Percentiles rank a stretch among this genome's conserved stretches.
Evolutionary conservation across 2,113 vertebrate species (phyloP).

Genomic region (Dasyurus viverrinus): DNA sequence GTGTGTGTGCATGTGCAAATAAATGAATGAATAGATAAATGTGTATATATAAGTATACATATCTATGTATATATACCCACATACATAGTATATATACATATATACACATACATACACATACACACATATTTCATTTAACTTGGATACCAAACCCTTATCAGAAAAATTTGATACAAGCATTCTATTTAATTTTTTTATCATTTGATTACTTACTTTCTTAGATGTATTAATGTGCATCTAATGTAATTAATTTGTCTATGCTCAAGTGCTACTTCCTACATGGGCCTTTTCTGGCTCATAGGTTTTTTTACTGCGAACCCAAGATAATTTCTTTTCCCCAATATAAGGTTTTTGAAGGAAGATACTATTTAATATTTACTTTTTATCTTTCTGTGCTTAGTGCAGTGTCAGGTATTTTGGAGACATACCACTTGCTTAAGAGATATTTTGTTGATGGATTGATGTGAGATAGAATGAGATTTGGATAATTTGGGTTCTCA

Average conservation of each 20-base stretch:
- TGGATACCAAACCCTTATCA: background rate
- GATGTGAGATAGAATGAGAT: background rate
- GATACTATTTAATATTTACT: background rate
- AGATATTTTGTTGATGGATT: background rate
- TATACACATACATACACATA: no score
- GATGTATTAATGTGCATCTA: background rate
- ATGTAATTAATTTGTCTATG: background rate
- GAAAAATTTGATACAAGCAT: background rate
- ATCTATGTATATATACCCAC: no score
- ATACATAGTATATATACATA: no score
- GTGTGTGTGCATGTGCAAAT: no score
- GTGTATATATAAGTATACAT: no score
- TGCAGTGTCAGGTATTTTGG: background rate
- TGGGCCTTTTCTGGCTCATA: background rate
- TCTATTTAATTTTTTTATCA: background rate
- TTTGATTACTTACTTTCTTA: background rate
- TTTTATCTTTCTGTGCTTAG: background rate
- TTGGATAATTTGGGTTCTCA: background rate
- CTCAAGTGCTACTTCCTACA: background rate
- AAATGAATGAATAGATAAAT: no score
- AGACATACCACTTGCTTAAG: background rate
- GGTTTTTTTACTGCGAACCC: background rate
- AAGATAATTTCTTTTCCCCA: background rate
- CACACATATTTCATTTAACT: background rate
- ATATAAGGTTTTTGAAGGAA: background rate